Evolutionary conservation across 2,113 vertebrate species (phyloP), one percentile per base, ranked within the genome.

Genomic region (Zosterops pallidus): DNA sequence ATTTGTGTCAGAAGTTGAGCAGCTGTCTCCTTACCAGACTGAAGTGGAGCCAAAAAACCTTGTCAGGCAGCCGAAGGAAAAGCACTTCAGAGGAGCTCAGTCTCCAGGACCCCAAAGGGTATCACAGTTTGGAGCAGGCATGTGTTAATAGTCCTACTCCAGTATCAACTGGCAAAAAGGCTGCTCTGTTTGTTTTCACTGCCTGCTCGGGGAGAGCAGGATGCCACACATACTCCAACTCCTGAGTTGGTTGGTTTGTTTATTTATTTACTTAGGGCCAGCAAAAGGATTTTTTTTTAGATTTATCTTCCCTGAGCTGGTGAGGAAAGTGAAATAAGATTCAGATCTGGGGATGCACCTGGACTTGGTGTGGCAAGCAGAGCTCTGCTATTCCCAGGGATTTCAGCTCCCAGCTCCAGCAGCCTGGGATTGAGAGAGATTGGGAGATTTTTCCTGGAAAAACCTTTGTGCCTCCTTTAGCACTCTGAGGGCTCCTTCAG

Each of bases 1-100:
- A 74, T 96, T 97, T 97, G 95, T 97, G 94, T 97, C 97, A 98
- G 97, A 97, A 98, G 95, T 96, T 97, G 97, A 98, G 96, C 97
- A 98, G 97, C 97, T 98, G 97, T 96, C 97, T 98, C 96, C 97
- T 96, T 97, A 97, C 97, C 97, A 98, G 97, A 97, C 97, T 97
- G 96, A 98, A 98, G 96, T 81, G 92, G 89, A 98, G 97, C 97
- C 97, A 98, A 98, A 96, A 96, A 97, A 96, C 97, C 95, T 97
- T 98, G 97, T 97, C 96, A 97, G 95, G 97, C 97, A 98, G 96
- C 95, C 13, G 84, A 94, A 91, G 89, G 89, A 97, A 96, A 97
- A 96, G 92, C 97, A 96, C 96, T 97, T 97, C 83, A 97, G 96
- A 98, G 96, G 91, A 97, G 90, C 95, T 97, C 94, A 95, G 94